Conservation (phyloP, 2,888 invertebrate species). For the Sarcophaga rosellei region DNA sequence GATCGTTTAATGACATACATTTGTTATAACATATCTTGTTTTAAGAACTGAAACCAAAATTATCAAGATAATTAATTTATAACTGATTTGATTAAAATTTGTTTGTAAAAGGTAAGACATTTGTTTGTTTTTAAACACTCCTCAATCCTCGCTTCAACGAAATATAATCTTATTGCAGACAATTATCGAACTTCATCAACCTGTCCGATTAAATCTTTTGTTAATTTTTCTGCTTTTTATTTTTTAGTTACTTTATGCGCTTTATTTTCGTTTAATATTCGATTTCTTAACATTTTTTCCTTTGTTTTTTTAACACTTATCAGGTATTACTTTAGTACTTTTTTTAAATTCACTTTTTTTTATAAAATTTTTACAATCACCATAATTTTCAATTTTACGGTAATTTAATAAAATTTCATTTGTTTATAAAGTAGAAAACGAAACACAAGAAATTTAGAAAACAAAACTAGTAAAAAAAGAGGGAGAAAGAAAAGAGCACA, state of each 20-base stretch:
- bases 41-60: not conserved
- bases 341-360: constrained; percentile 6
- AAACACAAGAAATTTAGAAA: not conserved
- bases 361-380: not conserved
- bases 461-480: not conserved
- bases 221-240: constrained; percentile 11
- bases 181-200: constrained; percentile 27
- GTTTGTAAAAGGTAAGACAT: not conserved
- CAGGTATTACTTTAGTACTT: constrained; percentile 5
- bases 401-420: constrained; percentile 1
- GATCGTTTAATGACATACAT: too few species aligned
- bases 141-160: not conserved
- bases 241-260: constrained; percentile 16
- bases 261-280: constrained; percentile 6
- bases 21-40: too few species aligned
- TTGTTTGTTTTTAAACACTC: not conserved
- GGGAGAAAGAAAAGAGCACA: not conserved
- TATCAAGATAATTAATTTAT: constrained; percentile 8
- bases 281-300: constrained; percentile 6
- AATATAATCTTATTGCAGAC: not conserved
- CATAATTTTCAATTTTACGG: constrained; percentile 7
- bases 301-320: not conserved
- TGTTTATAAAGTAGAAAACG: constrained; percentile 3
- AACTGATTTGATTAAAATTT: constrained; percentile 12
- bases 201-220: constrained; percentile 32